Evolutionary conservation across 1,140 invertebrate genomes (phyloP).

Genomic region (Wasmannia auropunctata): DNA sequence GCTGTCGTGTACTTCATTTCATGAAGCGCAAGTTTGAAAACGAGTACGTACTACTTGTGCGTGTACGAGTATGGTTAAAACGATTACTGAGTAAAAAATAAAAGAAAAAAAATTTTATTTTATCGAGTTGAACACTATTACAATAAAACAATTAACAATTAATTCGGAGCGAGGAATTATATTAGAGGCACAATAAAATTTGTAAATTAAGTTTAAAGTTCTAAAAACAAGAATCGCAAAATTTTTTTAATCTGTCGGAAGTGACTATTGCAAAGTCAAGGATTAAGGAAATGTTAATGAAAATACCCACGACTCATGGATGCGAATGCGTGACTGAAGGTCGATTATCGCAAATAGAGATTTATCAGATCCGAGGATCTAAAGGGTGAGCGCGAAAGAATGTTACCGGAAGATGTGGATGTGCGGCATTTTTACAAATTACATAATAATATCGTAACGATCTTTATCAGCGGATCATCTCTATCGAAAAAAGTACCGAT

Average conservation of each 20-base stretch:
- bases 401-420: not conserved
- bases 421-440: conserved; percentile 29
- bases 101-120: not conserved
- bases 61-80: too few species aligned
- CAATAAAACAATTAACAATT: not conserved
- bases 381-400: not conserved
- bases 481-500: not conserved
- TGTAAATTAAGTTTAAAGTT: not conserved
- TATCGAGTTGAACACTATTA: not conserved
- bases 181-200: not conserved
- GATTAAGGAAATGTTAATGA: conserved; percentile 7
- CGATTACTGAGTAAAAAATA: not conserved
- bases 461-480: too few species aligned
- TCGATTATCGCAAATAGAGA: not conserved
- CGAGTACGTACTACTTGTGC: too few species aligned
- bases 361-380: conserved; percentile 63
- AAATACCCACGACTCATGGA: not conserved
- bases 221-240: not conserved
- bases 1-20: not conserved
- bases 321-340: conserved; percentile 23
- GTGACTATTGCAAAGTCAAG: not conserved
- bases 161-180: not conserved
- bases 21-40: not conserved
- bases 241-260: not conserved
- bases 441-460: conserved; percentile 14